These are phyloP conservation scores for Cataglyphis albicans DNA, from an alignment of 2,888 invertebrate species.

Conservation along the genomic window DNA sequence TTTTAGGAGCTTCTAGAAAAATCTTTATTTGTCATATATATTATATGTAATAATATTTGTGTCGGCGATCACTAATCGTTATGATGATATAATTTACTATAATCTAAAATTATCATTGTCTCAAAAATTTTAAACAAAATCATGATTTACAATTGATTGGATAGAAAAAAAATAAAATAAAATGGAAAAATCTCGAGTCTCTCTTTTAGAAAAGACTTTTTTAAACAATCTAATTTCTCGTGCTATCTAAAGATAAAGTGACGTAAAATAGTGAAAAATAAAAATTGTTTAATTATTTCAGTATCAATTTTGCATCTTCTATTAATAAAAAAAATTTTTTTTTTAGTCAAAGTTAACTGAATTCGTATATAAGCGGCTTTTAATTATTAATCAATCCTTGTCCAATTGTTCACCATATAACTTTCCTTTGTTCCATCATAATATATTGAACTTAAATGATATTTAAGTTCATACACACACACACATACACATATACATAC, in stretches of 20 bases:
- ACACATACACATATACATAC: no score
- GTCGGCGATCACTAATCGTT: conserved; percentile 46
- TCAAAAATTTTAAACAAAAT: neutral
- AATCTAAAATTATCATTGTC: neutral
- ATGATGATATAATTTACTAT: neutral
- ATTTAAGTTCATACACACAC: conserved; percentile 24
- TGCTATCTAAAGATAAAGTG: neutral
- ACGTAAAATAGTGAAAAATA: neutral
- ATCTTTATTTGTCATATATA: conserved; percentile 57
- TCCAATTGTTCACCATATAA: neutral
- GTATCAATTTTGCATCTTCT: neutral
- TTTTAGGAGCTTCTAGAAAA: neutral
- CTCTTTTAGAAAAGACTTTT: neutral
- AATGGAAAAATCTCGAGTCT: neutral
- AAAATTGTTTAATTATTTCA: neutral
- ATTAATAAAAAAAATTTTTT: neutral
- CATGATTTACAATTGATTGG: neutral
- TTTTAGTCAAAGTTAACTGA: neutral
- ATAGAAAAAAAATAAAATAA: neutral
- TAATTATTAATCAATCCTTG: neutral
- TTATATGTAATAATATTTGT: conserved; percentile 51
- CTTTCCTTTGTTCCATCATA: neutral
- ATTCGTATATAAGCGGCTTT: neutral
- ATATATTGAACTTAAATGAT: conserved; percentile 4
- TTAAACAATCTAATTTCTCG: neutral